Conservation (phyloP, 2,797 vertebrate genomes). For the Gallinago nigripennis region DNA sequence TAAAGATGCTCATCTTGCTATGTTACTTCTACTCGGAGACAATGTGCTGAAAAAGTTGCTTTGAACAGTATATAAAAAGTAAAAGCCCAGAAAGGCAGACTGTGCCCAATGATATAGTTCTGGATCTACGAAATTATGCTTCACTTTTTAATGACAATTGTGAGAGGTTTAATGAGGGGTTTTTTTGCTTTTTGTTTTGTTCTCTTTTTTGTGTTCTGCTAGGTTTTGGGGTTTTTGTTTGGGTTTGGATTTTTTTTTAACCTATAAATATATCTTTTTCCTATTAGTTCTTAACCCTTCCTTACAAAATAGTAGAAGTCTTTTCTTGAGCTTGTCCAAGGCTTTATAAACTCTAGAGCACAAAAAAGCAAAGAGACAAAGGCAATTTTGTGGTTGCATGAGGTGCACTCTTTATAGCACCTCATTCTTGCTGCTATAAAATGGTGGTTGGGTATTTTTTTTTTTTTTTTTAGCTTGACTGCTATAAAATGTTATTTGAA, state of each 20-base stretch:
- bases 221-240: not conserved
- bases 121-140: not conserved
- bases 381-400: not conserved
- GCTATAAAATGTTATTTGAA: not conserved
- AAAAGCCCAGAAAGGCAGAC: not conserved
- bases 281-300: not conserved
- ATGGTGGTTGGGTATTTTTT: not conserved
- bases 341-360: not conserved
- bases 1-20: not conserved
- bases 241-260: not conserved
- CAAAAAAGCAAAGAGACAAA: not conserved
- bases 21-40: not conserved
- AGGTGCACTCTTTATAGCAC: not conserved
- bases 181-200: not conserved
- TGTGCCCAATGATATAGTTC: not conserved
- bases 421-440: not conserved
- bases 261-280: not conserved
- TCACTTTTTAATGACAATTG: not conserved
- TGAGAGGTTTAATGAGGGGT: fast-evolving
- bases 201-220: not conserved
- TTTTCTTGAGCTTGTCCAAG: not conserved
- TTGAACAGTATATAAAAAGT: not conserved
- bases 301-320: not conserved
- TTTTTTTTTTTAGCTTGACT: not conserved
- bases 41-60: not conserved